Evolutionary conservation across 2,113 vertebrate species (phyloP).

Genomic region (Mastomys coucha): DNA sequence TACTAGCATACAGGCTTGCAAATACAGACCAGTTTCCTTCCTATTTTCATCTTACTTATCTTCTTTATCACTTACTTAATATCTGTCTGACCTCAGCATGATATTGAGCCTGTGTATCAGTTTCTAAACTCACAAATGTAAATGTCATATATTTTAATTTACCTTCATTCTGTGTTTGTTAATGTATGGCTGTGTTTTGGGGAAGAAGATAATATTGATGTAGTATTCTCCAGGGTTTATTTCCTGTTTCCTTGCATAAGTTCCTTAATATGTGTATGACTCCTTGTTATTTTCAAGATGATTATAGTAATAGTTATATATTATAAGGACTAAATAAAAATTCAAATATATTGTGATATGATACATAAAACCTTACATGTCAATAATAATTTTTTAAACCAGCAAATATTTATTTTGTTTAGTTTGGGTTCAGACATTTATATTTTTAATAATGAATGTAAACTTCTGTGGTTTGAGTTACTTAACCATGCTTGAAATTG

Average conservation of each 20-base stretch:
- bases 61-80: background rate
- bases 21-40: background rate
- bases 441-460: constrained; percentile 15
- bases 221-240: background rate
- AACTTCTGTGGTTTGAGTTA: constrained; percentile 33
- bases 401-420: constrained; percentile 47
- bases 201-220: background rate
- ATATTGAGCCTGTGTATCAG: background rate
- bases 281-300: background rate
- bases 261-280: constrained; percentile 21
- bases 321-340: constrained; percentile 47
- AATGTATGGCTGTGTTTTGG: background rate
- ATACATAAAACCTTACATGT: constrained; percentile 5
- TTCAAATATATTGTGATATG: background rate
- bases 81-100: background rate
- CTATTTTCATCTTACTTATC: background rate
- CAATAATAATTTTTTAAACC: background rate
- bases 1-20: constrained; percentile 1
- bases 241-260: background rate
- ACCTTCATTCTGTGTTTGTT: constrained; percentile 36
- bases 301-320: background rate
- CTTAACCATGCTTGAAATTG: constrained; percentile 5
- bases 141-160: background rate
- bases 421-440: background rate
- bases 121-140: background rate